Evolutionary conservation across 1,140 invertebrate genomes (phyloP).

Genomic region (Drosophila sechellia): DNA sequence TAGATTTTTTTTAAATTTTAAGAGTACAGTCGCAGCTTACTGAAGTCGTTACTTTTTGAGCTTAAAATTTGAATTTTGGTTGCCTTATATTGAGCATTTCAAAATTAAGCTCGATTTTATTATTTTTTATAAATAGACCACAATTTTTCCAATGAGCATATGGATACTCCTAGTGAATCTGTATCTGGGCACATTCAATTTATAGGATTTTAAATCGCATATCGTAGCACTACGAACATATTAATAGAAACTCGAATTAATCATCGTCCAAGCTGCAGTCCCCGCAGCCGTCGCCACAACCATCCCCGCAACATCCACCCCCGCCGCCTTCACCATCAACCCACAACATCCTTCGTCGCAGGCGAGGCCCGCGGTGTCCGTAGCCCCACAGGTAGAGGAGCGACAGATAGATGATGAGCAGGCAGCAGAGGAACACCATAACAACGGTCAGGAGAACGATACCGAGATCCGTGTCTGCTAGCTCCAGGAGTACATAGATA

Average conservation of each 20-base stretch:
- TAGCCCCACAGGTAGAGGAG: conserved; percentile 1
- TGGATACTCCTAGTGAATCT: too few species aligned
- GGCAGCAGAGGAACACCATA: background rate
- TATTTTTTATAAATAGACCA: too few species aligned
- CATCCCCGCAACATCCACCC: background rate
- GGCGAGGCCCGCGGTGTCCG: background rate
- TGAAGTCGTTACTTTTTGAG: background rate
- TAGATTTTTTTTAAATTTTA: background rate
- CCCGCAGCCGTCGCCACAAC: background rate
- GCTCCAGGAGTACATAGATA: too few species aligned
- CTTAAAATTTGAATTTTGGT: too few species aligned
- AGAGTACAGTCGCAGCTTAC: conserved; percentile 1
- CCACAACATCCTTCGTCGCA: conserved; percentile 4
- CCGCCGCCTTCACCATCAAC: background rate
- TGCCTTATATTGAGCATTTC: too few species aligned
- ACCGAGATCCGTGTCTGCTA: too few species aligned
- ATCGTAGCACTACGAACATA: background rate
- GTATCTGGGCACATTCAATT: background rate
- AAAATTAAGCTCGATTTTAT: too few species aligned
- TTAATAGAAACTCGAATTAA: background rate
- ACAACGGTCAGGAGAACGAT: background rate
- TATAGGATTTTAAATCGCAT: background rate
- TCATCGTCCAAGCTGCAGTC: too few species aligned
- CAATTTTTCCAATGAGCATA: too few species aligned
- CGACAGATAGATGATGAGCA: conserved; percentile 4